Conservation (phyloP, 2,113 vertebrate genomes). For the Prionailurus viverrinus region DNA sequence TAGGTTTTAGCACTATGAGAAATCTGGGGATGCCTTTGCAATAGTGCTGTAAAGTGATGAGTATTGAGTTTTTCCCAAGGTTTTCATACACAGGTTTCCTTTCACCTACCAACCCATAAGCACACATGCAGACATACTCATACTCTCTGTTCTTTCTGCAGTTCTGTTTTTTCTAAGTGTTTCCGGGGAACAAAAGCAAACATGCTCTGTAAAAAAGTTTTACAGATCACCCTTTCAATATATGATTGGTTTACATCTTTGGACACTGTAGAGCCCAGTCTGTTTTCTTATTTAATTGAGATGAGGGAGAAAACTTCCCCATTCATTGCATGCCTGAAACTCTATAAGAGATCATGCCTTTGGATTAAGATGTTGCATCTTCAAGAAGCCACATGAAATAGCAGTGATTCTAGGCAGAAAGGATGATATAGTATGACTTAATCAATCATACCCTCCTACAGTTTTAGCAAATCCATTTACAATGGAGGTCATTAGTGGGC, state of each 20-base stretch:
- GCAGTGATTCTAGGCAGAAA: not conserved
- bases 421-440: not conserved
- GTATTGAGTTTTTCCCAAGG: not conserved
- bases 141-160: not conserved
- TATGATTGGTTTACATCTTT: not conserved
- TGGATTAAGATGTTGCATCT: not conserved
- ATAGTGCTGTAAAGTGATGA: not conserved
- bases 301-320: not conserved
- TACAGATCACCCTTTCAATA: not conserved
- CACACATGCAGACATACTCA: not conserved
- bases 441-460: not conserved
- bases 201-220: not conserved
- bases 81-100: not conserved
- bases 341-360: not conserved
- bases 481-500: not conserved
- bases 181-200: not conserved
- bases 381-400: not conserved
- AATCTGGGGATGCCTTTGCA: not conserved
- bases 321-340: not conserved
- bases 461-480: not conserved
- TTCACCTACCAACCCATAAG: not conserved
- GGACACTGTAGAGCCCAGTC: not conserved
- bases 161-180: not conserved
- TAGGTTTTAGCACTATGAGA: conserved; percentile 40
- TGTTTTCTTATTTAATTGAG: not conserved